phyloP scores from a whole-genome alignment of 2,888 invertebrate genomes.

The Drosophila vallismaia region DNA sequence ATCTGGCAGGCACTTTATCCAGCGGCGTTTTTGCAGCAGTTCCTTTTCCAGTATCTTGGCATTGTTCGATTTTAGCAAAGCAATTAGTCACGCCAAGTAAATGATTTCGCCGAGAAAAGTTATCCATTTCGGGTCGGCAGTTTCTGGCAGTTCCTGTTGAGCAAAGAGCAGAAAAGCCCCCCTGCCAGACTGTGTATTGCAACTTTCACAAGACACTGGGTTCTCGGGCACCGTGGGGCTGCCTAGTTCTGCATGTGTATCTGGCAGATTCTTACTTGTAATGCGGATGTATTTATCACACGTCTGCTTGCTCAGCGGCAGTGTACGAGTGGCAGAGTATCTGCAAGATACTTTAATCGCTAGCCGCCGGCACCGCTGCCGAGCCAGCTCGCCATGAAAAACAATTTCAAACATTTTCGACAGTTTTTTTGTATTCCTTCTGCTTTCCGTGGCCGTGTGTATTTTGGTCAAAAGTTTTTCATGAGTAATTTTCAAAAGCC shows the following conservation, averaged over 20 bases:
- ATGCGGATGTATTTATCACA: slow-evolving; percentile 80
- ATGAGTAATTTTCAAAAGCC: slow-evolving; percentile 67
- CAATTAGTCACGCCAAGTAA: slow-evolving; percentile 79
- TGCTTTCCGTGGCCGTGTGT: slow-evolving; percentile 4
- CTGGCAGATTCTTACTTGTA: slow-evolving; percentile 71
- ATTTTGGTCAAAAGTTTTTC: slow-evolving; percentile 55
- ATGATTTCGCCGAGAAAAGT: slow-evolving; percentile 56
- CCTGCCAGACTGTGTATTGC: slow-evolving; percentile 22
- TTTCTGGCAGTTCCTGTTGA: slow-evolving; percentile 15
- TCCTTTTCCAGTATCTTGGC: slow-evolving; percentile 22
- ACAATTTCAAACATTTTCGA: slow-evolving; percentile 68
- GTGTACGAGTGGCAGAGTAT: slow-evolving; percentile 48
- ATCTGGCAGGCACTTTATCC: slow-evolving; percentile 36
- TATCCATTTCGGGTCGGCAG: slow-evolving; percentile 16
- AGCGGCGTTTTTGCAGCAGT: slow-evolving; percentile 21
- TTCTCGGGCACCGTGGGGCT: not conserved
- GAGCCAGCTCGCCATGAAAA: slow-evolving; percentile 44
- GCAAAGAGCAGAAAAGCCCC: not conserved
- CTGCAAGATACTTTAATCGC: slow-evolving; percentile 66
- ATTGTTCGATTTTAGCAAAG: slow-evolving; percentile 42
- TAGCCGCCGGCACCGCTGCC: slow-evolving; percentile 16
- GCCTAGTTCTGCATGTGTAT: slow-evolving; percentile 60
- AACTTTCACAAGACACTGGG: slow-evolving; percentile 19
- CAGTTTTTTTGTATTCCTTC: slow-evolving; percentile 25
- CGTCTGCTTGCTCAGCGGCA: slow-evolving; percentile 53